phyloP scores from a whole-genome alignment of 92 coral and sea anemone genomes.

The Siderastrea radians region DNA sequence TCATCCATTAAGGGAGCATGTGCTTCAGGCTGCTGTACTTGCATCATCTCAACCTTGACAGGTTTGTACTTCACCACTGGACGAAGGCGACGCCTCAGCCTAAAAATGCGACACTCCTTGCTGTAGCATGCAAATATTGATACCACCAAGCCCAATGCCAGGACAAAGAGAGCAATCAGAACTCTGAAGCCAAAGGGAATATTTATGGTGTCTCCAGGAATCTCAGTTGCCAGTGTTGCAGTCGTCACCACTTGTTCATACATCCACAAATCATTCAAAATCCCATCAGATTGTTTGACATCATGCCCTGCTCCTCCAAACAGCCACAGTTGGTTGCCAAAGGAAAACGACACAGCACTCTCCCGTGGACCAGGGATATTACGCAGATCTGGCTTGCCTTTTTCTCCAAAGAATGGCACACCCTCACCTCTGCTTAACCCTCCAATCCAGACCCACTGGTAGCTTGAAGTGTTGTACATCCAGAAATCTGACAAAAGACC shows the following conservation, averaged over 20 bases:
- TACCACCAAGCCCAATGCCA: slow-evolving; percentile 75
- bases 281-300: slow-evolving; percentile 54
- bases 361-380: slow-evolving; percentile 91
- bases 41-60: slow-evolving; percentile 80
- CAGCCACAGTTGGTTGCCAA: slow-evolving; percentile 63
- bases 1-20: slow-evolving; percentile 13
- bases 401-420: slow-evolving; percentile 56
- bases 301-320: slow-evolving; percentile 90
- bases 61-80: slow-evolving; percentile 86
- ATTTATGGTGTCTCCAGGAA: slow-evolving; percentile 91
- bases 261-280: slow-evolving; percentile 85
- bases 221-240: slow-evolving; percentile 46
- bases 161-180: slow-evolving; percentile 79
- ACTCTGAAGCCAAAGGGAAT: slow-evolving; percentile 83
- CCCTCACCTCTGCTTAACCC: slow-evolving; percentile 74
- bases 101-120: slow-evolving; percentile 80
- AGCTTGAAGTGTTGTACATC: slow-evolving; percentile 64
- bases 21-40: slow-evolving; percentile 57
- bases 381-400: slow-evolving; percentile 44
- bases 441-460: slow-evolving; percentile 77
- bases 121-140: slow-evolving; percentile 83
- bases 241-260: slow-evolving; percentile 6
- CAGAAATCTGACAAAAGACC: slow-evolving; percentile 90
- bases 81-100: slow-evolving; percentile 64
- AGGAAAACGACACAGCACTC: slow-evolving; percentile 54